Evolutionary conservation across 53 echinoderm and acorn worm species (phyloP), one percentile per base, ranked within the genome.

Genomic region (Zoroaster sp.): DNA sequence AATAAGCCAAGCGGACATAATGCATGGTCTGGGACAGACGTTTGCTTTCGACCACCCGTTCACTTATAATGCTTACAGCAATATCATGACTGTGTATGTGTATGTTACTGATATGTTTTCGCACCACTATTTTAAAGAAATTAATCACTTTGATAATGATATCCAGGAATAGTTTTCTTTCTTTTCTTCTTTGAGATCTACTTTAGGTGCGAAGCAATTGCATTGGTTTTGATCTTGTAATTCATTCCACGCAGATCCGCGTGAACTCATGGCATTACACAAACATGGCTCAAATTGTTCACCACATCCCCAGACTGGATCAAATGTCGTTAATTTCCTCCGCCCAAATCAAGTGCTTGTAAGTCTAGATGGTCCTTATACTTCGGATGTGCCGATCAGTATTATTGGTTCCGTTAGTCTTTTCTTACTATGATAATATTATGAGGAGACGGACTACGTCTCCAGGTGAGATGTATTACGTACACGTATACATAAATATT

Each of bases 261-360:
- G 10, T 25, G 63, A 79, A 66, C 82, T 28, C 43, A 31, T 68
- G 82, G 40, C 82, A 45, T 82, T 82, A 66, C 31, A 82, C 44
- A 32, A 32, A 82, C 28, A 32, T 10, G 40, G 63, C 63, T 59
- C 63, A 28, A 59, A 28, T 59, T 59, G 21, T 15, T 28, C 23
- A 25, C 63, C 28, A 28, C 63, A 28, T 59, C 63, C 23, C 31
- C 0, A 33, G 15, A 43, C 47, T 51, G 23, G 45, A 41, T 82
- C 82, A 44, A 67, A 82, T 82, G 43, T 82, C 82, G 44, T 68
- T 68, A 82, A 82, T 82, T 82, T 82, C 82, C 82, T 66, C 66
- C 28, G 40, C 40, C 41, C 40, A 44, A 18, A 68, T 66, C 68
- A 32, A 32, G 67, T 25, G 13, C 42, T 11, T 43, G 82, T 82